phyloP scores from a whole-genome alignment of 2,113 vertebrate genomes.

The Tricholaema leucomelas region DNA sequence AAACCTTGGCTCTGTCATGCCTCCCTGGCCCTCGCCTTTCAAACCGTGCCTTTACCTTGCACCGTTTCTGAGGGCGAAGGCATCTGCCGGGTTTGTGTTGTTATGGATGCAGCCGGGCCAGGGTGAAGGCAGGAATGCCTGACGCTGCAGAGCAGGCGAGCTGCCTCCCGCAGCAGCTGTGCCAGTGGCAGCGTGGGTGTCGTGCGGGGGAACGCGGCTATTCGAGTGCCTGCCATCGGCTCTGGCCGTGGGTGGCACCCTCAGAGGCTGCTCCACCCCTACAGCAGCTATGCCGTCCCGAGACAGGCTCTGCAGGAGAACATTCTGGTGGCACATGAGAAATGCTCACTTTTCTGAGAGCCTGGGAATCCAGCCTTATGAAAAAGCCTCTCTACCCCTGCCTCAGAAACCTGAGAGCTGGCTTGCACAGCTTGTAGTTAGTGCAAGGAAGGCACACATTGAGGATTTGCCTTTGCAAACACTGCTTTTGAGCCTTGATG shows the following conservation, averaged over 20 bases:
- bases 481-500: background rate
- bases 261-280: background rate
- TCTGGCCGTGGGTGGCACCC: conserved; percentile 30
- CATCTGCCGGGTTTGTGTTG: background rate
- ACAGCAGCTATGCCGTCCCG: rapidly evolving
- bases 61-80: background rate
- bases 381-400: rapidly evolving
- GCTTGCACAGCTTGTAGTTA: background rate
- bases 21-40: background rate
- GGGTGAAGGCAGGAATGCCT: background rate
- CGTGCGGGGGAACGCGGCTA: background rate
- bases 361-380: rapidly evolving
- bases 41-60: background rate
- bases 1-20: background rate
- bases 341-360: background rate
- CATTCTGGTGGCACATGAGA: rapidly evolving
- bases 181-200: background rate
- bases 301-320: background rate
- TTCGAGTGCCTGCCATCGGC: background rate
- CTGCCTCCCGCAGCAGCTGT: conserved; percentile 22
- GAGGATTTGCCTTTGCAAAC: background rate
- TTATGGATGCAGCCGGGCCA: rapidly evolving
- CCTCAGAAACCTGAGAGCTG: background rate
- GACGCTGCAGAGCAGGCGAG: background rate
- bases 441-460: background rate